These are phyloP conservation scores for Rhopalosiphum maidis DNA, from an alignment of 1,140 invertebrate genomes.

Conservation along the genomic window DNA sequence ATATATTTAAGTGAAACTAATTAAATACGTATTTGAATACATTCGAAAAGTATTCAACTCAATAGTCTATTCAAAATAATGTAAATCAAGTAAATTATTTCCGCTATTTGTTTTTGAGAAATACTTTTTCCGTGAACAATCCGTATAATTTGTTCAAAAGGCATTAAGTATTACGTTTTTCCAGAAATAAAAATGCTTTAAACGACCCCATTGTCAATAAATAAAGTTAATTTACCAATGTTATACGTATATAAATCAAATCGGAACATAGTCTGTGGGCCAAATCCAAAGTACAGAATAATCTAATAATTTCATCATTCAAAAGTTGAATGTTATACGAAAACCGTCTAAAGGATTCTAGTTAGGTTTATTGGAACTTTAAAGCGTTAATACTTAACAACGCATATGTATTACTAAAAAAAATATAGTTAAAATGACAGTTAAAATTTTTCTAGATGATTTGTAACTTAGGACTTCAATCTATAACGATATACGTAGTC, in stretches of 20 bases:
- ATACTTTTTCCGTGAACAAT: neutral
- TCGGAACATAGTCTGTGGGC: neutral
- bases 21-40: neutral
- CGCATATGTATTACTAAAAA: neutral
- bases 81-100: neutral
- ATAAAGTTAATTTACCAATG: neutral
- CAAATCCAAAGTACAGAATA: neutral
- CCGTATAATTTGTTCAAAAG: neutral
- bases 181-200: neutral
- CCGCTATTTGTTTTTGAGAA: neutral
- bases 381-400: neutral
- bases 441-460: neutral
- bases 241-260: neutral
- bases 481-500: neutral
- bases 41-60: neutral
- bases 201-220: neutral
- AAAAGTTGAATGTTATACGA: neutral
- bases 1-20: neutral
- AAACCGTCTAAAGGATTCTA: too few relatives aligned
- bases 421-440: neutral
- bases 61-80: neutral
- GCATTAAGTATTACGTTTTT: neutral
- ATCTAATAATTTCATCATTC: constrained; percentile 18
- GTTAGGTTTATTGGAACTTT: neutral
- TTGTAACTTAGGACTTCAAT: too few relatives aligned